Conservation (phyloP, 2,113 vertebrate species). For the Pheucticus melanocephalus region DNA sequence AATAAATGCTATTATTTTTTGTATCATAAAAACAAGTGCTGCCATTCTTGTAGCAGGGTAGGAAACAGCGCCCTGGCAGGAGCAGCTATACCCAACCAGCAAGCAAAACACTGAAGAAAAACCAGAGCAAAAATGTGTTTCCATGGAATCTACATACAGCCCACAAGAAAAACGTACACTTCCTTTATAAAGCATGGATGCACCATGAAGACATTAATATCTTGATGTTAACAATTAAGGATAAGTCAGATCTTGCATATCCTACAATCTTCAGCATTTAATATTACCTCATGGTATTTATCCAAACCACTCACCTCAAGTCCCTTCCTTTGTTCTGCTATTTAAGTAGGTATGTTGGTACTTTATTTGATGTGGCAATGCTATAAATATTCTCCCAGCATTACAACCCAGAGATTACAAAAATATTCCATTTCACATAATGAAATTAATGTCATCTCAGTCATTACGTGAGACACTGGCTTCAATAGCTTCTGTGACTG, state of each 20-base stretch:
- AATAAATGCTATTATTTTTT: background rate
- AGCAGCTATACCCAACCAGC: background rate
- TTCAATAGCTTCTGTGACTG: background rate
- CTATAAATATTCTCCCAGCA: background rate
- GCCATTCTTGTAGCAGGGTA: background rate
- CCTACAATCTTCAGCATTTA: background rate
- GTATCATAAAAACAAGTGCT: background rate
- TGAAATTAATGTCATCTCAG: background rate
- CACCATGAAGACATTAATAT: background rate
- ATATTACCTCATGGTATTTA: background rate
- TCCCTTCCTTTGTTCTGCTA: background rate
- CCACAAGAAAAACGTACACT: background rate
- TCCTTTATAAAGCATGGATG: background rate
- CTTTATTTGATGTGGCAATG: background rate
- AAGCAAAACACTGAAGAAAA: background rate
- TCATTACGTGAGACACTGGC: background rate
- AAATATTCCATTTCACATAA: background rate
- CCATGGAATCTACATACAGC: background rate
- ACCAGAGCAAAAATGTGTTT: background rate
- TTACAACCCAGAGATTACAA: background rate
- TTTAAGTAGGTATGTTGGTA: background rate
- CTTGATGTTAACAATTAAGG: background rate
- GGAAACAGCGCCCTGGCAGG: background rate
- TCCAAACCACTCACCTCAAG: background rate
- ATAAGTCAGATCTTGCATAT: constrained; percentile 26